These are phyloP conservation scores for Drosophila setifemur DNA, from an alignment of 1,140 invertebrate species.

Conservation along the genomic window DNA sequence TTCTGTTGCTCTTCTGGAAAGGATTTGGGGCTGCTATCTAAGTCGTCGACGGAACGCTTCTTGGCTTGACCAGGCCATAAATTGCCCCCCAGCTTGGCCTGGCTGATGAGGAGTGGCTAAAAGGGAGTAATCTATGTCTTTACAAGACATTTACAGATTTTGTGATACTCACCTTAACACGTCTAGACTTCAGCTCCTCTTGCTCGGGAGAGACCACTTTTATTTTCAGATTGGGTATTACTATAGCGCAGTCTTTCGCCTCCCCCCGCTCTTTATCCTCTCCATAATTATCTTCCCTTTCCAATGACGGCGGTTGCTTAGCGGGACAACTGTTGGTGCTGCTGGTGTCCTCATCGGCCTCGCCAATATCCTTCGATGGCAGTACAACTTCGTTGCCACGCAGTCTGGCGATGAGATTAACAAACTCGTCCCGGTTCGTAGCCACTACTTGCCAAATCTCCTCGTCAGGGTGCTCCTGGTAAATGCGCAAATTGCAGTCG, in stretches of 20 bases:
- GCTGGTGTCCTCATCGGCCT: constrained; percentile 86
- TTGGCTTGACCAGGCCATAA: constrained; percentile 53
- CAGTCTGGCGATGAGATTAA: constrained; percentile 88
- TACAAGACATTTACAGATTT: neutral
- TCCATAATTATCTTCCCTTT: constrained; percentile 75
- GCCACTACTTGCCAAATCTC: constrained; percentile 97
- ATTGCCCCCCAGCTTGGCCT: constrained; percentile 47
- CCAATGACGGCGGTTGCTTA: constrained; percentile 80
- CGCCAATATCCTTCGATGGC: constrained; percentile 83
- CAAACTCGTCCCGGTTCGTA: constrained; percentile 90
- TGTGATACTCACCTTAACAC: constrained; percentile 55
- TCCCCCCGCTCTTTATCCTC: constrained; percentile 31
- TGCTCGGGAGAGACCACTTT: constrained; percentile 58
- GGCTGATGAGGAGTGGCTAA: constrained; percentile 63
- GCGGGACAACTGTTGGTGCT: constrained; percentile 68
- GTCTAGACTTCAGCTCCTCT: constrained; percentile 46
- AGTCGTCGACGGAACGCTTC: constrained; percentile 62
- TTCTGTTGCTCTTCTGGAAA: constrained; percentile 52
- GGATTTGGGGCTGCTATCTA: constrained; percentile 45
- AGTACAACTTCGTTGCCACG: constrained; percentile 86
- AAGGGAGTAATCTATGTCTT: neutral
- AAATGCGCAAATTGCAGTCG: constrained; percentile 94
- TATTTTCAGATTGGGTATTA: constrained; percentile 77
- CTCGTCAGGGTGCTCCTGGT: constrained; percentile 97
- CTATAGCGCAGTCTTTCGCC: constrained; percentile 53